Evolutionary conservation across 2,797 vertebrate species (phyloP), one percentile per base, ranked within the genome.

Genomic region (Lagodon rhomboides): DNA sequence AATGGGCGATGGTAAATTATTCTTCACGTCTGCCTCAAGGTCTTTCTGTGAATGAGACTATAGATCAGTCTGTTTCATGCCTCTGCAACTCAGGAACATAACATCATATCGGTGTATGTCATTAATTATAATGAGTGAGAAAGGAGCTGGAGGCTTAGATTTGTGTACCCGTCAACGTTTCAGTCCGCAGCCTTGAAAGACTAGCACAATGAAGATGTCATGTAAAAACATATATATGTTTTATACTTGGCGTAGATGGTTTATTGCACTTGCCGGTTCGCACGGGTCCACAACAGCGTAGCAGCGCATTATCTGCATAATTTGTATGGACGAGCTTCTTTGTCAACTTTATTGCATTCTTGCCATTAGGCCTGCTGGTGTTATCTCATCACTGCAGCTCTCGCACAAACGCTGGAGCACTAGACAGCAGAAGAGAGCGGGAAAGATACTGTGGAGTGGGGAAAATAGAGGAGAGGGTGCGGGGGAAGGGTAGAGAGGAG

Each of bases 351-450:
- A 76, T 72, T 83, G 79, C 83, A 75, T 83, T 86, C 56, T 63
- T 65, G 73, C 77, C 74, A 89, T 86, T 84, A 84, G 73, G 69
- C 61, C 75, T 60, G 76, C 56, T 73, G 79, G 77, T 79, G 80
- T 88, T 91, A 92, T 91, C 91, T 88, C 87, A 75, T 82, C 87
- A 56, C 63, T 89, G 89, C 85, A 93, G 89, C 86, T 77, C 85
- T 85, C 49, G 58, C 66, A 74, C 85, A 82, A 85, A 86, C 11
- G 79, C 73, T 63, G 60, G 69, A 75, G 79, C 77, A 73, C 47
- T 3, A 69, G 43, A 73, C 83, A 84, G 73, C 79, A 61, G 73
- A 77, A 61, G 80, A 79, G 68, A 65, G 55, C 49, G 27, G 68
- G 27, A 67, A 75, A 72, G 73, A 73, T 64, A 83, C 70, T 30